Conservation (phyloP, 2,888 invertebrate species). For the Pomacea canaliculata region DNA sequence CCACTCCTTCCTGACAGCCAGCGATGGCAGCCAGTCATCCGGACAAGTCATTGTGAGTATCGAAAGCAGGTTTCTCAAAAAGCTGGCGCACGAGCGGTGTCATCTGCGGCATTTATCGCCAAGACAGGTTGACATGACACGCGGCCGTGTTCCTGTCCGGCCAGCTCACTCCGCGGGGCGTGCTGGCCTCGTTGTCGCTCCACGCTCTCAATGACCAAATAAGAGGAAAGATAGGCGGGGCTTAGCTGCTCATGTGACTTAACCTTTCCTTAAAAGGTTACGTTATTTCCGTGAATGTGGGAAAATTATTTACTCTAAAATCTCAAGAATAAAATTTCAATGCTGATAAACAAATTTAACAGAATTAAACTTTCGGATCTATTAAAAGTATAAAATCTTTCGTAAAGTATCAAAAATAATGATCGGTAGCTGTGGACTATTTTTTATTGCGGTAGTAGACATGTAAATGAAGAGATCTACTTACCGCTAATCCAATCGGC, state of each 20-base stretch:
- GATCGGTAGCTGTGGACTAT: background rate
- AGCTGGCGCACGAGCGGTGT: no score
- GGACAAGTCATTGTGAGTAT: no score
- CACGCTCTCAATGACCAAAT: conserved; percentile 1
- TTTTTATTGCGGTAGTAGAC: background rate
- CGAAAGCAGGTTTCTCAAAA: no score
- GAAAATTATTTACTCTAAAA: background rate
- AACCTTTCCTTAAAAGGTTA: conserved; percentile 11
- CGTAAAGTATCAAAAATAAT: background rate
- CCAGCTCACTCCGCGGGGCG: background rate
- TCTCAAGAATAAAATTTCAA: no score
- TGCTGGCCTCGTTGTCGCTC: background rate
- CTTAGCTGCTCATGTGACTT: background rate
- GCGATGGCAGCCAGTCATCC: no score
- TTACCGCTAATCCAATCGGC: conserved; percentile 15
- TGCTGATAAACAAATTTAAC: no score
- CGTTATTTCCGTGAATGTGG: conserved; percentile 6
- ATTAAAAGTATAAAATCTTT: background rate
- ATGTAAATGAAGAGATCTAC: background rate
- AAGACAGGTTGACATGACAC: no score
- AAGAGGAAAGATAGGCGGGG: conserved; percentile 8
- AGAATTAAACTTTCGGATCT: no score
- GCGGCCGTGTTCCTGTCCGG: no score
- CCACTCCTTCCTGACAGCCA: no score
- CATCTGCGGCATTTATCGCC: background rate